Evolutionary conservation across 2,888 invertebrate genomes (phyloP).

Genomic region (Nowickia ferox): DNA sequence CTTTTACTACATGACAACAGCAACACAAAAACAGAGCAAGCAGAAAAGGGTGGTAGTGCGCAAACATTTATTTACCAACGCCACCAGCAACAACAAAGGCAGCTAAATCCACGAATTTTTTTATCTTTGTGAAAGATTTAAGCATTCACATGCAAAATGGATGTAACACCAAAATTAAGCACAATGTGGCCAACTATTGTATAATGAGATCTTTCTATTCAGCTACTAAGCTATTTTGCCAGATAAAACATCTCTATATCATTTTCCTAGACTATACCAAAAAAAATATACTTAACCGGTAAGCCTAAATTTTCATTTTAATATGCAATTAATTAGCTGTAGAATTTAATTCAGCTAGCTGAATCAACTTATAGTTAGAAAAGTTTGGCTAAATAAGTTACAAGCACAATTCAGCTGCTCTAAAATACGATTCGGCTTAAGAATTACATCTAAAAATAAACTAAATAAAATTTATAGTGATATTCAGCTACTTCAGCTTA

Average conservation of each 20-base stretch:
- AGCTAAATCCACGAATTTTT: not conserved
- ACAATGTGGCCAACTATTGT: constrained; percentile 25
- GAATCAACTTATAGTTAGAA: not conserved
- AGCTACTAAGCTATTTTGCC: not conserved
- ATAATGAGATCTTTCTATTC: not conserved
- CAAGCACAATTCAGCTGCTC: too few species aligned
- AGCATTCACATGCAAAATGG: constrained; percentile 29
- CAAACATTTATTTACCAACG: constrained; percentile 66
- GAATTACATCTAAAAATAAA: too few species aligned
- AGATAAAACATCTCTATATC: too few species aligned
- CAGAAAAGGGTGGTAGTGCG: constrained; percentile 64
- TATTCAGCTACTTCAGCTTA: too few species aligned
- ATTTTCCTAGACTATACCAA: too few species aligned
- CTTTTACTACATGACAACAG: constrained; percentile 39
- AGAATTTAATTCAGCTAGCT: constrained; percentile 9
- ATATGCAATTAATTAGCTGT: not conserved
- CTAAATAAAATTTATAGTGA: too few species aligned
- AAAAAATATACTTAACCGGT: not conserved
- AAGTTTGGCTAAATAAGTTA: not conserved
- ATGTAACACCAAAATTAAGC: constrained; percentile 8
- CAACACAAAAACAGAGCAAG: constrained; percentile 48
- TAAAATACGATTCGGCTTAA: too few species aligned
- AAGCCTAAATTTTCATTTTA: not conserved
- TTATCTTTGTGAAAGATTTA: constrained; percentile 23
- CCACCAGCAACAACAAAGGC: constrained; percentile 17